A percentile compares a stretch with the other conserved stretches of the same genome.
These are phyloP conservation scores for Pseudomyrmex gracilis DNA, from an alignment of 1,140 invertebrate species.

Conservation along the genomic window DNA sequence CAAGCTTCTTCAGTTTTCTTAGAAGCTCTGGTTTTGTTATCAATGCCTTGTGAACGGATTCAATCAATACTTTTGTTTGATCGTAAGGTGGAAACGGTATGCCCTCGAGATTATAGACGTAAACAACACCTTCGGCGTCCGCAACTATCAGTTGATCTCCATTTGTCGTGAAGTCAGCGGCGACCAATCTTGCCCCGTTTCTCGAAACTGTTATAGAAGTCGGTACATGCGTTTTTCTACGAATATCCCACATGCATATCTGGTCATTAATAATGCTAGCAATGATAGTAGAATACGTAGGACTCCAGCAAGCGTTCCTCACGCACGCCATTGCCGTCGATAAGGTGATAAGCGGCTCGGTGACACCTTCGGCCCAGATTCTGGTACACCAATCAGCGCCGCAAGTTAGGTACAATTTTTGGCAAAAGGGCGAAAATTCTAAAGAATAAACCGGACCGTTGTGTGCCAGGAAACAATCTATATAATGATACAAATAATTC, in stretches of 20 bases:
- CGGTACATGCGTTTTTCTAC: conserved; percentile 88
- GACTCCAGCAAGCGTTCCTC: conserved; percentile 91
- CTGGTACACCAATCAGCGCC: conserved; percentile 93
- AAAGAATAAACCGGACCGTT: conserved; percentile 92
- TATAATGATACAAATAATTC: conserved; percentile 88
- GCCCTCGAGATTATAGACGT: conserved; percentile 89
- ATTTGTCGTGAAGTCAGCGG: conserved; percentile 87
- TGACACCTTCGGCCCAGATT: conserved; percentile 90
- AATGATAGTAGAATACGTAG: conserved; percentile 93
- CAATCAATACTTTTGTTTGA: conserved; percentile 87
- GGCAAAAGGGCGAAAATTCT: conserved; percentile 92
- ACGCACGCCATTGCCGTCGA: conserved; percentile 86
- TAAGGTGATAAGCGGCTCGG: conserved; percentile 88
- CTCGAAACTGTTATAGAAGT: conserved; percentile 86
- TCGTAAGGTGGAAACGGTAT: conserved; percentile 89
- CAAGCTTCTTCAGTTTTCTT: conserved; percentile 86
- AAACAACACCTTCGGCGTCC: conserved; percentile 88
- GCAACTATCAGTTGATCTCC: conserved; percentile 89
- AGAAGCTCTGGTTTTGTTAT: conserved; percentile 87
- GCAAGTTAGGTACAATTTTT: conserved; percentile 91
- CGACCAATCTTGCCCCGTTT: conserved; percentile 81
- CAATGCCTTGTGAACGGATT: conserved; percentile 87
- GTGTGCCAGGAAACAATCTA: conserved; percentile 91
- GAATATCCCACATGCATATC: conserved; percentile 91
- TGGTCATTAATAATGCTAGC: conserved; percentile 90